A percentile compares a stretch with the other conserved stretches of the same genome.
phyloP scores from a whole-genome alignment of 2,888 invertebrate genomes.

The Trachelus stipa region DNA sequence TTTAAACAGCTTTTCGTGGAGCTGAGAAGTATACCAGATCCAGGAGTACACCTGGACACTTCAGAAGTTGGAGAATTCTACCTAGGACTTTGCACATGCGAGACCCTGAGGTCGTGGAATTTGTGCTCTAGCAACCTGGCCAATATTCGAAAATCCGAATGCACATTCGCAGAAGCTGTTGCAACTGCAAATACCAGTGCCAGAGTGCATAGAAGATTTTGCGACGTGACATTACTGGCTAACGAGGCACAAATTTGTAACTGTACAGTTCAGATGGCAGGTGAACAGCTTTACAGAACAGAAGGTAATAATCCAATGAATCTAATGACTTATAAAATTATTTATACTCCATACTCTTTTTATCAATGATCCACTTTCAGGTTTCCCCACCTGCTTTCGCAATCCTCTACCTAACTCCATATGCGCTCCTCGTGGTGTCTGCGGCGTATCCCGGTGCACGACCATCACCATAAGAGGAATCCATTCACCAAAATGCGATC shows the following conservation, averaged over 20 bases:
- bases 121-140: slow-evolving; percentile 61
- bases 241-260: slow-evolving; percentile 49
- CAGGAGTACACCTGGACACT: slow-evolving; percentile 17
- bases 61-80: slow-evolving; percentile 58
- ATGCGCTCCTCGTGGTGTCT: slow-evolving; percentile 63
- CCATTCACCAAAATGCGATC: slow-evolving; percentile 60
- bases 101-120: slow-evolving; percentile 62
- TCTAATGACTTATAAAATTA: neutral
- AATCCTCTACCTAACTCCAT: slow-evolving; percentile 61
- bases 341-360: neutral
- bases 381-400: slow-evolving; percentile 67
- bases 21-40: slow-evolving; percentile 30
- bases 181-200: slow-evolving; percentile 44
- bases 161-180: slow-evolving; percentile 57
- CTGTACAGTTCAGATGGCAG: slow-evolving; percentile 52
- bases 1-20: slow-evolving; percentile 43
- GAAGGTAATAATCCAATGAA: slow-evolving; percentile 46
- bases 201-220: slow-evolving; percentile 66
- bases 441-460: slow-evolving; percentile 59
- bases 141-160: slow-evolving; percentile 51
- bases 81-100: slow-evolving; percentile 64
- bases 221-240: slow-evolving; percentile 63
- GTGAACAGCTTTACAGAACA: slow-evolving; percentile 57
- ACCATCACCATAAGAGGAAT: slow-evolving; percentile 54
- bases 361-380: slow-evolving; percentile 36